Conservation (phyloP, 1,140 invertebrate species). For the Drosophila repleta region DNA sequence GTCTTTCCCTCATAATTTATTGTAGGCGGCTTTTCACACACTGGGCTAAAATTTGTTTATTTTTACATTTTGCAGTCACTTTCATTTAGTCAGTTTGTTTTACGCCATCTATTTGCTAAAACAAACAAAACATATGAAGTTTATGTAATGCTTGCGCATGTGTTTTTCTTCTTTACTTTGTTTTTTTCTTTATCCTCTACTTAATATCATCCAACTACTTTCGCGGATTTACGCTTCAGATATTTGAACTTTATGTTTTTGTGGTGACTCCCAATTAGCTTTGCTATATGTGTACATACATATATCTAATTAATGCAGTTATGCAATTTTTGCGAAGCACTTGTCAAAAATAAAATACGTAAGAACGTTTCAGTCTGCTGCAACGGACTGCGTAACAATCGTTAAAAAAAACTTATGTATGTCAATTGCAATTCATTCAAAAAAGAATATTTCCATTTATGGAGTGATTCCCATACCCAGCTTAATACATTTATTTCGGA, state of each 20-base stretch:
- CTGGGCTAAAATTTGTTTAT: constrained; percentile 55
- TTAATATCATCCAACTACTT: constrained; percentile 47
- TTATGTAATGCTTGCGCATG: constrained; percentile 58
- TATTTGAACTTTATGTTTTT: constrained; percentile 64
- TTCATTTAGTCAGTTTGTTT: constrained; percentile 55
- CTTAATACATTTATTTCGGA: too few species aligned
- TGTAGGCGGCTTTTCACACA: constrained; percentile 22
- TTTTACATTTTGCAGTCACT: constrained; percentile 47
- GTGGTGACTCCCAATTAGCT: constrained; percentile 62
- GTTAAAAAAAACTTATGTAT: too few species aligned
- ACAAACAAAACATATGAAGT: constrained; percentile 58
- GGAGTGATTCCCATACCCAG: too few species aligned
- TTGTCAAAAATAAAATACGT: constrained; percentile 1
- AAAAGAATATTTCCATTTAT: too few species aligned
- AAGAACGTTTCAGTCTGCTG: background rate
- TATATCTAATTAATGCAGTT: constrained; percentile 54
- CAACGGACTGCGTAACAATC: too few species aligned
- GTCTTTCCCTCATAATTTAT: constrained; percentile 5
- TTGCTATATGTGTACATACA: too few species aligned
- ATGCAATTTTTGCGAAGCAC: constrained; percentile 17
- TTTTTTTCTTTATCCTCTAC: constrained; percentile 38
- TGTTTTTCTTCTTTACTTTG: constrained; percentile 20
- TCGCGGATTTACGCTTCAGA: constrained; percentile 76
- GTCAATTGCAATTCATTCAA: too few species aligned
- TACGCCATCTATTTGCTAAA: constrained; percentile 54